Evolutionary conservation across 1,140 invertebrate species (phyloP).

Genomic region (Harpegnathos saltator): DNA sequence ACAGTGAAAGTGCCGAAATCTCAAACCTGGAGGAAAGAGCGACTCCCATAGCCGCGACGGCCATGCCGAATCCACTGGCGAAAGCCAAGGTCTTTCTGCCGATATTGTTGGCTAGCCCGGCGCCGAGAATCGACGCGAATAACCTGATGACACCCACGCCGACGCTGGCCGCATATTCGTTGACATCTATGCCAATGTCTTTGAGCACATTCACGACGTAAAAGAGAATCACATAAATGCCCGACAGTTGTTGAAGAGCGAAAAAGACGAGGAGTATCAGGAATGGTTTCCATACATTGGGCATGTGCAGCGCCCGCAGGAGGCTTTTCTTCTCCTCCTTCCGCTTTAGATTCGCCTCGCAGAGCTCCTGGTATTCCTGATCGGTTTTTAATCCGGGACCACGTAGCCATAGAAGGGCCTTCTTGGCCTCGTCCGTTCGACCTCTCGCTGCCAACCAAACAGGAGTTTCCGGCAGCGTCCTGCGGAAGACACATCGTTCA

Average conservation of each 20-base stretch:
- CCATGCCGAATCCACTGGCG: slow-evolving; percentile 88
- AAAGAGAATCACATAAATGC: slow-evolving; percentile 92
- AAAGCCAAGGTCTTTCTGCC: slow-evolving; percentile 90
- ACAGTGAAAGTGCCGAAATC: background rate
- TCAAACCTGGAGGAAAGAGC: slow-evolving; percentile 80
- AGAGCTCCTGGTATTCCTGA: slow-evolving; percentile 74
- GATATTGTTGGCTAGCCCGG: slow-evolving; percentile 89
- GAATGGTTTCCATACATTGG: slow-evolving; percentile 88
- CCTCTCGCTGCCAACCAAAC: slow-evolving; percentile 89
- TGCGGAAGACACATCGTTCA: slow-evolving; percentile 49
- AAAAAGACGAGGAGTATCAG: slow-evolving; percentile 88
- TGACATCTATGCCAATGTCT: slow-evolving; percentile 88
- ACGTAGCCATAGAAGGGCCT: slow-evolving; percentile 89
- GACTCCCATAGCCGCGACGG: slow-evolving; percentile 87
- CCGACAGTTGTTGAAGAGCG: slow-evolving; percentile 90
- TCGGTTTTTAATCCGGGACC: slow-evolving; percentile 84
- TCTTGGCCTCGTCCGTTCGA: slow-evolving; percentile 87
- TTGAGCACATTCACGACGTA: slow-evolving; percentile 91
- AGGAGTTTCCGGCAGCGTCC: slow-evolving; percentile 90
- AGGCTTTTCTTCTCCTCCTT: slow-evolving; percentile 60
- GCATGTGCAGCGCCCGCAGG: slow-evolving; percentile 66
- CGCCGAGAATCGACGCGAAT: slow-evolving; percentile 89
- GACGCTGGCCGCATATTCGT: slow-evolving; percentile 90
- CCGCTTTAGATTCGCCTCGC: slow-evolving; percentile 62
- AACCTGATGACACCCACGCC: slow-evolving; percentile 90